A percentile compares a stretch with the other conserved stretches of the same genome.
Conservation (phyloP, 2,797 vertebrate genomes). For the Psittacula echo region DNA sequence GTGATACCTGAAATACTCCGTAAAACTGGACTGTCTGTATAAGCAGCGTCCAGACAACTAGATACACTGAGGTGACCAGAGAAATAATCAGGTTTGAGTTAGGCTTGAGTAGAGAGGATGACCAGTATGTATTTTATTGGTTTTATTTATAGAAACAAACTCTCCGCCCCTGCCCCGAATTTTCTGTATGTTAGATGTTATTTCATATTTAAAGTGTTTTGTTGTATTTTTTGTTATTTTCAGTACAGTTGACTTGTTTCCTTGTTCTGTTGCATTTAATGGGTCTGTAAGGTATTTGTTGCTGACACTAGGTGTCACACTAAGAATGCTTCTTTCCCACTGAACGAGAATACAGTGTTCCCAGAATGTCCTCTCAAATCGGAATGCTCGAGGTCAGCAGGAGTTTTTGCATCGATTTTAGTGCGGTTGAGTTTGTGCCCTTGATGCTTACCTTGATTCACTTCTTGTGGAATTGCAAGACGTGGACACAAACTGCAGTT, state of each 20-base stretch:
- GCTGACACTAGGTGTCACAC: constrained; percentile 68
- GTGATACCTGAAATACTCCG: neutral
- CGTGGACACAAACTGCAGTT: neutral
- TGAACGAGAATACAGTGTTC: rapidly evolving
- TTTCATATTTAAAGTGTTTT: neutral
- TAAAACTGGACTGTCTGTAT: neutral
- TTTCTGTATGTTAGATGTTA: neutral
- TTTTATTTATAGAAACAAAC: neutral
- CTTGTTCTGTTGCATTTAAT: rapidly evolving
- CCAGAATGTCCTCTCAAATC: neutral
- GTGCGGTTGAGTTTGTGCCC: neutral
- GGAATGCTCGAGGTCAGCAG: rapidly evolving
- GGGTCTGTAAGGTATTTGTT: neutral
- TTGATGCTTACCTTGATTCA: neutral
- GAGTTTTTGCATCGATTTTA: neutral
- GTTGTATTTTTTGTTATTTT: neutral
- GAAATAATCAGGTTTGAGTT: neutral
- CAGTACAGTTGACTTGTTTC: neutral
- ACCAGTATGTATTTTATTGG: neutral
- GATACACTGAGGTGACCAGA: neutral
- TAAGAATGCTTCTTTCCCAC: neutral
- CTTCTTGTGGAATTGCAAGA: neutral
- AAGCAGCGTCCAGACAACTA: neutral
- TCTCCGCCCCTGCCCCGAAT: rapidly evolving
- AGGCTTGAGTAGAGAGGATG: neutral